Conservation (phyloP, 1,140 invertebrate genomes). For the Trichonephila clavata region DNA sequence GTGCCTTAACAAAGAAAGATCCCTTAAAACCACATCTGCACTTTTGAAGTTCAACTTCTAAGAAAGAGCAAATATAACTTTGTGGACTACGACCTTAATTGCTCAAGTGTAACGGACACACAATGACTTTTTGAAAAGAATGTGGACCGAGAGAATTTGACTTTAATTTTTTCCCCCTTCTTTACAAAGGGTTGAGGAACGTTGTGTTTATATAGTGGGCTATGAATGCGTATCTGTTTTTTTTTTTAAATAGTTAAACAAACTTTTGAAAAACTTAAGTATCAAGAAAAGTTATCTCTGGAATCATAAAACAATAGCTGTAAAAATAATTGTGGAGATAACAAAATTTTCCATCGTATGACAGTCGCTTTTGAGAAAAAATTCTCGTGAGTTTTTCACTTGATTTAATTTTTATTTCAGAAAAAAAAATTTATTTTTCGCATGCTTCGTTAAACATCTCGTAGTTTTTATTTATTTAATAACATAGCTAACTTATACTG, state of each 20-base stretch:
- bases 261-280: not conserved
- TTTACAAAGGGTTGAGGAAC: not conserved
- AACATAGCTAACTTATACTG: too few species aligned
- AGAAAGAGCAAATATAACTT: not conserved
- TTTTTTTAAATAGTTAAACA: not conserved
- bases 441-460: too few species aligned
- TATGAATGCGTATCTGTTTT: not conserved
- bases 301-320: too few species aligned
- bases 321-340: too few species aligned
- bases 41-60: conserved; percentile 13
- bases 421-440: too few species aligned
- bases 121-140: conserved; percentile 31
- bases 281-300: too few species aligned
- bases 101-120: conserved; percentile 5
- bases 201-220: not conserved
- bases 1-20: conserved; percentile 1
- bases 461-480: too few species aligned
- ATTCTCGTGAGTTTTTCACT: too few species aligned
- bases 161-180: not conserved
- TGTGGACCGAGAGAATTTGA: not conserved
- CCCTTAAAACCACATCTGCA: not conserved
- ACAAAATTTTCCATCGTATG: too few species aligned
- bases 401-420: too few species aligned
- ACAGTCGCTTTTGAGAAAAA: too few species aligned
- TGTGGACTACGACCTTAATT: not conserved